Percentiles rank a stretch among this genome's conserved stretches.
Conservation (phyloP, 2,888 invertebrate species). For the Noctua janthina region DNA sequence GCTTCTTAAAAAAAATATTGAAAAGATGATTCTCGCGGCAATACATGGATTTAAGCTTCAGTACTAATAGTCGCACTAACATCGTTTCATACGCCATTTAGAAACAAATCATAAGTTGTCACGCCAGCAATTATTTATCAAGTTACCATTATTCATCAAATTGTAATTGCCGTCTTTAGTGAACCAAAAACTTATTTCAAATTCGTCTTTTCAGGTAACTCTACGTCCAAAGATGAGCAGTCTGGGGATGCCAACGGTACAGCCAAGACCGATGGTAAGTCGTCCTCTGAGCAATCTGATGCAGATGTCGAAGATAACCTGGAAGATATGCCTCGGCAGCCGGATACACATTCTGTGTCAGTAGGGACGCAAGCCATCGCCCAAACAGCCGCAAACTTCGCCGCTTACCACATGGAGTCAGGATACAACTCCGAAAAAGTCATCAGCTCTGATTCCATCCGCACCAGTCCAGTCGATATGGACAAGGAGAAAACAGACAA, state of each 20-base stretch:
- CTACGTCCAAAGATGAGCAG: conserved; percentile 80
- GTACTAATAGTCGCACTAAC: conserved; percentile 34
- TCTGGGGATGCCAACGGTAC: conserved; percentile 79
- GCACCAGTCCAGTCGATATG: conserved; percentile 86
- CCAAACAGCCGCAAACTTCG: conserved; percentile 86
- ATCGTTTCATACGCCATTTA: conserved; percentile 20
- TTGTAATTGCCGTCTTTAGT: conserved; percentile 8
- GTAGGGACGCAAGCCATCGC: conserved; percentile 80
- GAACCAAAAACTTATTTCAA: conserved; percentile 25
- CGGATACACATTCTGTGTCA: conserved; percentile 76
- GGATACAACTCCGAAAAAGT: conserved; percentile 92
- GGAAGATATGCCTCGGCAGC: conserved; percentile 87
- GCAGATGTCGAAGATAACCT: conserved; percentile 95
- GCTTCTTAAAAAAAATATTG: conserved; percentile 21
- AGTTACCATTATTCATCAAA: conserved; percentile 24
- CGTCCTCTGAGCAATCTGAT: conserved; percentile 93
- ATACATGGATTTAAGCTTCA: conserved; percentile 37
- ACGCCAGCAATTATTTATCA: conserved; percentile 45
- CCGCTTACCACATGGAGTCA: conserved; percentile 91
- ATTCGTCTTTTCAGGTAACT: conserved; percentile 79
- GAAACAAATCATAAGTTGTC: conserved; percentile 33
- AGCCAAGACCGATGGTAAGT: conserved; percentile 87
- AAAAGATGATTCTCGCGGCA: conserved; percentile 33
- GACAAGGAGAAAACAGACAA: conserved; percentile 90
- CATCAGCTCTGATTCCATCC: conserved; percentile 86